Base-by-base conservation (phyloP, 2,113 vertebrate genomes). In the Phyllopteryx taeniolatus region DNA sequence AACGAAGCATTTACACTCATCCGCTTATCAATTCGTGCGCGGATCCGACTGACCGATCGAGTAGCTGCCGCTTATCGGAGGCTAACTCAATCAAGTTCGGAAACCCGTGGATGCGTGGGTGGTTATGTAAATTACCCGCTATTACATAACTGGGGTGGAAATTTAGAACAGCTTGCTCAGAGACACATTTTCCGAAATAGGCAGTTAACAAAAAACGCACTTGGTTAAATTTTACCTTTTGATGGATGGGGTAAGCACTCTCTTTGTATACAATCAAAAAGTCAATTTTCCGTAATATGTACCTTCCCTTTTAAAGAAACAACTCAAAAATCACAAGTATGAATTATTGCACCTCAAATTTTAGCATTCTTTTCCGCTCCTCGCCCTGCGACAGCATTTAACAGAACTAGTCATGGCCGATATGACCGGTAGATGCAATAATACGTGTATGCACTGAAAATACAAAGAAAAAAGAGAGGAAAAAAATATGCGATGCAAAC, bases 381-480 rank as follows among this genome's bases (percentile, higher is more conserved):
- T 81, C 78, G 73, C 70, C 84, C 65, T 75, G 77, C 56, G 85
- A 79, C 85, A 79, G 88, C 90, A 84, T 87, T 88, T 80, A 86
- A 83, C 47, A 80, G 81, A 90, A 91, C 88, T 87, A 77, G 85
- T 91, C 85, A 80, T 91, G 79, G 81, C 89, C 78, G 74, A 86
- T 80, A 90, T 87, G 87, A 92, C 91, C 78, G 86, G 89, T 91
- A 91, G 91, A 92, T 92, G 91, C 92, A 93, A 93, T 93, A 93
- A 93, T 90, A 88, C 89, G 88, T 83, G 86, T 90, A 91, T 93
- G 91, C 90, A 92, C 91, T 90, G 88, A 90, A 90, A 88, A 87
- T 82, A 90, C 88, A 88, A 90, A 83, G 85, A 88, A 79, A 86
- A 76, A 84, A 82, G 72, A 15, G 39, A 72, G 67, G 77, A 74